Evolutionary conservation across 2,797 vertebrate genomes (phyloP).

Genomic region (Rhinatrema bivittatum): DNA sequence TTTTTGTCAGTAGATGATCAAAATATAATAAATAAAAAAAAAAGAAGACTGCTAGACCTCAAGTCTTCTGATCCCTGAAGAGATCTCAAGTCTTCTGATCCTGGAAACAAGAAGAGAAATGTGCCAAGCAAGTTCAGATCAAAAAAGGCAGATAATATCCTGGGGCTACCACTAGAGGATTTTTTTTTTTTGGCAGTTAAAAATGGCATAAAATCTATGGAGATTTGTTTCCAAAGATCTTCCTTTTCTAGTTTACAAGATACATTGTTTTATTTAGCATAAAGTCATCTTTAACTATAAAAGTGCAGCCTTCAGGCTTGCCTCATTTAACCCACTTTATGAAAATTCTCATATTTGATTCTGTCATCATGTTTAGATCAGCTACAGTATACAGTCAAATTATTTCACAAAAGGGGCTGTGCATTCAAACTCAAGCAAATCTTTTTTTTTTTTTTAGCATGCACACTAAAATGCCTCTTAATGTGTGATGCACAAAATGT

Average conservation of each 20-base stretch:
- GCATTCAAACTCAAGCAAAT: too few relatives aligned
- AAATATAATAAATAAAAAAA: constrained; percentile 53
- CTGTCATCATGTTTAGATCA: too few relatives aligned
- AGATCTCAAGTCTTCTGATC: constrained; percentile 29
- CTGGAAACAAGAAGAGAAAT: constrained; percentile 38
- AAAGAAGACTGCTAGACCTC: constrained; percentile 38
- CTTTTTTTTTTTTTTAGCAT: too few relatives aligned
- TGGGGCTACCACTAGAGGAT: constrained; percentile 32
- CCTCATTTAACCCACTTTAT: constrained; percentile 18
- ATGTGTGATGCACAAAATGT: too few relatives aligned
- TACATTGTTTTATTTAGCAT: constrained; percentile 38
- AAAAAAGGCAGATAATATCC: constrained; percentile 55
- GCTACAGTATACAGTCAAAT: too few relatives aligned
- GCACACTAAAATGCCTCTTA: too few relatives aligned
- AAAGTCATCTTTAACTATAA: constrained; percentile 41
- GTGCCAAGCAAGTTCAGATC: constrained; percentile 50
- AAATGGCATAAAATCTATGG: constrained; percentile 52
- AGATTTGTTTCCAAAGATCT: constrained; percentile 37
- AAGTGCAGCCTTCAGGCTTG: constrained; percentile 37
- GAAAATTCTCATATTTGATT: constrained; percentile 29
- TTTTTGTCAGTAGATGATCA: constrained; percentile 46
- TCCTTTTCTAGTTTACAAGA: constrained; percentile 43
- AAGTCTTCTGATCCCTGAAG: constrained; percentile 24
- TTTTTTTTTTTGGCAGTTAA: constrained; percentile 45
- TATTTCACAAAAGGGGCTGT: too few relatives aligned